Evolutionary conservation across 2,797 vertebrate species (phyloP).

Genomic region (Pagetopsis macropterus): DNA sequence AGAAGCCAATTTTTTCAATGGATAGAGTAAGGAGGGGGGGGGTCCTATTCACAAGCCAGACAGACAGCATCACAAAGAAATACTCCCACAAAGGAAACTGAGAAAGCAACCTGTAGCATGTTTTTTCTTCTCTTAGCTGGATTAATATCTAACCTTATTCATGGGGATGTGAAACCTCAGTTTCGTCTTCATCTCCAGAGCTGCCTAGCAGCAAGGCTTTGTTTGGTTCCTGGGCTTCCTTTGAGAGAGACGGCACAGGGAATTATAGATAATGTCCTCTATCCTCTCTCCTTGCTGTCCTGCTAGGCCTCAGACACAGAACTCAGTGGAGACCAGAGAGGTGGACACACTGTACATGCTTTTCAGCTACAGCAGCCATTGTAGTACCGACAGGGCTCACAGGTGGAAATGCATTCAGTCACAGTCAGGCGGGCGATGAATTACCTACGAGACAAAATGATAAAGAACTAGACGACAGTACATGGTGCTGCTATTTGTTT

Average conservation of each 20-base stretch:
- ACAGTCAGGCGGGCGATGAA: conserved; percentile 37
- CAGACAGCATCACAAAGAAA: conserved; percentile 84
- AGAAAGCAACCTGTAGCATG: conserved; percentile 89
- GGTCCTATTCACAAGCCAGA: conserved; percentile 81
- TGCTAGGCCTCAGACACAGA: conserved; percentile 64
- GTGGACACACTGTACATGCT: conserved; percentile 67
- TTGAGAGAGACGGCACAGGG: conserved; percentile 71
- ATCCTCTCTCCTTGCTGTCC: conserved; percentile 54
- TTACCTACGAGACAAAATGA: conserved; percentile 39
- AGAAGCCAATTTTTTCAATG: conserved; percentile 86
- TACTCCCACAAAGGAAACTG: conserved; percentile 84
- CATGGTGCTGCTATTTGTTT: conserved; percentile 33
- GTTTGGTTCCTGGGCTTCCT: conserved; percentile 79
- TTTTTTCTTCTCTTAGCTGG: conserved; percentile 83
- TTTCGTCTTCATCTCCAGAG: conserved; percentile 80
- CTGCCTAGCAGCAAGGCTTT: conserved; percentile 81
- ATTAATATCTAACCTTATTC: conserved; percentile 89
- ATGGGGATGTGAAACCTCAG: conserved; percentile 79
- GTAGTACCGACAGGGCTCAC: conserved; percentile 57
- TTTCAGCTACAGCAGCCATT: conserved; percentile 61
- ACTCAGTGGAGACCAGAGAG: conserved; percentile 66
- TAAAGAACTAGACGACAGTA: conserved; percentile 7
- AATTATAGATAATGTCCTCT: conserved; percentile 82
- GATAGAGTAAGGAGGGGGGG: conserved; percentile 71
- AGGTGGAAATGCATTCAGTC: conserved; percentile 67